These are phyloP conservation scores for Vimba vimba DNA, from an alignment of 2,113 vertebrate genomes.

Conservation along the genomic window DNA sequence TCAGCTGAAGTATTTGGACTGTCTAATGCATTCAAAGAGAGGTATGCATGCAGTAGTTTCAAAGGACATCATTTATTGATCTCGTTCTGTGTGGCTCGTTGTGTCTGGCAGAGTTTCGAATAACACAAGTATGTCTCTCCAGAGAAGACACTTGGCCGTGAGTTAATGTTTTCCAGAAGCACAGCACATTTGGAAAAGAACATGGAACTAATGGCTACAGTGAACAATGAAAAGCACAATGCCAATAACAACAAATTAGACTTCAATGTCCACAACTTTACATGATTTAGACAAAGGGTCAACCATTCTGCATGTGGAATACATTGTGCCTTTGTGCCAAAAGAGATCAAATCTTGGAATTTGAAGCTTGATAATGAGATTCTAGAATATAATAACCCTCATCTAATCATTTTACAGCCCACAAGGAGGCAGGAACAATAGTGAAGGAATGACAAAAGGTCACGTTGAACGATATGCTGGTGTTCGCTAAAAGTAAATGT, in stretches of 20 bases:
- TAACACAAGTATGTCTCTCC: slow-evolving; percentile 25
- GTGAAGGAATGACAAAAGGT: neutral
- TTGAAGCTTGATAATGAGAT: neutral
- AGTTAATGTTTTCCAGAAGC: neutral
- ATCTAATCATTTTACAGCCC: neutral
- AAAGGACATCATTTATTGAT: slow-evolving; percentile 34
- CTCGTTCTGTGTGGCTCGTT: neutral
- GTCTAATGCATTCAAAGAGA: neutral
- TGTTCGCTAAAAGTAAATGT: neutral
- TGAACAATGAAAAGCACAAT: slow-evolving; percentile 5
- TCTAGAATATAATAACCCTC: slow-evolving; percentile 35
- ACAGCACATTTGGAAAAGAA: neutral
- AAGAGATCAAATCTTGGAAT: neutral
- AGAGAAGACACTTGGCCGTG: slow-evolving; percentile 23
- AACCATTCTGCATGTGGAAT: neutral
- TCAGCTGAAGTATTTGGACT: neutral
- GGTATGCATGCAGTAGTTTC: neutral
- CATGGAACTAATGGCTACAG: neutral
- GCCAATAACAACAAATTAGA: neutral
- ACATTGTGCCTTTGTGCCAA: neutral
- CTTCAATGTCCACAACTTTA: neutral
- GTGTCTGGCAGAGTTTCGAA: slow-evolving; percentile 17
- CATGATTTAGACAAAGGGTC: neutral
- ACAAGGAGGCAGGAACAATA: neutral
- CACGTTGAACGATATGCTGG: neutral